Percentiles rank a stretch among this genome's conserved stretches.
These are phyloP conservation scores for Maccullochella peelii DNA, from an alignment of 2,113 vertebrate genomes.

Conservation along the genomic window DNA sequence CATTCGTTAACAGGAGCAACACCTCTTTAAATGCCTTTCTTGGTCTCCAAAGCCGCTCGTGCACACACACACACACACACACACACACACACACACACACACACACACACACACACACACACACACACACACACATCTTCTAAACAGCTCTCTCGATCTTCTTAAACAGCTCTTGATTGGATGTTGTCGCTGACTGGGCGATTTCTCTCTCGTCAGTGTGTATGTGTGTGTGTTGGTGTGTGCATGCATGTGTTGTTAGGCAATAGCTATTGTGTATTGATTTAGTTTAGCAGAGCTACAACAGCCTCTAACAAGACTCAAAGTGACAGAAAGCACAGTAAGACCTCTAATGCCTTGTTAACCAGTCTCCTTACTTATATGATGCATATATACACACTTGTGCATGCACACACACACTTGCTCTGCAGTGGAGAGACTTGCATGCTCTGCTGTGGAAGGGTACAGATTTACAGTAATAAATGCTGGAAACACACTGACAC, in stretches of 20 bases:
- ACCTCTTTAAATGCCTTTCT: constrained; percentile 56
- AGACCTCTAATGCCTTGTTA: constrained; percentile 65
- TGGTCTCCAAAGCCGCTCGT: constrained; percentile 13
- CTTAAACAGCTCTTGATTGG: constrained; percentile 69
- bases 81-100: constrained; percentile 18
- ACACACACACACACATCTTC: constrained; percentile 33
- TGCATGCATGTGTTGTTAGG: constrained; percentile 45
- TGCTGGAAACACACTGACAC: neutral
- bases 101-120: constrained; percentile 9
- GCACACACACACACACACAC: constrained; percentile 25
- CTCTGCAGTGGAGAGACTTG: neutral
- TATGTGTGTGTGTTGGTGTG: constrained; percentile 25
- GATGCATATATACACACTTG: constrained; percentile 1
- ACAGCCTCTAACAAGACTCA: constrained; percentile 55
- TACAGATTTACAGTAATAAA: constrained; percentile 4
- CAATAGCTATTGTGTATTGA: constrained; percentile 60
- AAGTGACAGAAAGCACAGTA: constrained; percentile 64
- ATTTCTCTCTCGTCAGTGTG: constrained; percentile 27
- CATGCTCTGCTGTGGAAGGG: neutral
- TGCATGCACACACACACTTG: neutral
- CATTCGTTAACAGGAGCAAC: constrained; percentile 53
- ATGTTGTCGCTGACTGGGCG: constrained; percentile 60
- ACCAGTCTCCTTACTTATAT: constrained; percentile 28
- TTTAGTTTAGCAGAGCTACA: constrained; percentile 64
- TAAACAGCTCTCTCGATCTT: constrained; percentile 61